Evolutionary conservation across 2,113 vertebrate species (phyloP), one percentile per base, ranked within the genome.

Genomic region (Pycnonotus jocosus): DNA sequence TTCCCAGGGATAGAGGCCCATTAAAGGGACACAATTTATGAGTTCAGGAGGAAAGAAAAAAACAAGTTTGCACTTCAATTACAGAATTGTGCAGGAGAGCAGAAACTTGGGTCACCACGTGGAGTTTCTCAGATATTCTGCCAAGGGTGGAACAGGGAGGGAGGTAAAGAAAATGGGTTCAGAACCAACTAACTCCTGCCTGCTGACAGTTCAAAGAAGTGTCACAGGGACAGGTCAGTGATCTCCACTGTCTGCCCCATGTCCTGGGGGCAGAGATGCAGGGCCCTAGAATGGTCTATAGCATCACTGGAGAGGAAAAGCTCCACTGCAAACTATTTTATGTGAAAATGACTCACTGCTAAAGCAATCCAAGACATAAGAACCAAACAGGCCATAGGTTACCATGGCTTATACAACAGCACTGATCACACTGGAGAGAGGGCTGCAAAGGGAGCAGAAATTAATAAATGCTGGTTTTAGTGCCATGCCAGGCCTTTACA

Each of bases 31-130:
- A 6, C 3, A 35, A 94, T 71, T 84, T 88, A 95, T 24, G 33
- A 80, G 56, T 14, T 53, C 54, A 85, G 33, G 53, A 84, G 57
- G 12, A 15, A 79, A 87, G 76, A 74, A 17, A 12, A 21, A n/a
- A 33, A 12, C 4, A 54, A 87, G 47, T 66, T 86, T 62, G 28
- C 4, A 7, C 58, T 94, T 90, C 47, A 83, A 40, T 82, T 93
- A 94, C 48, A 82, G 50, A 77, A 76, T 8, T 42, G 90, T 25
- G 66, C 54, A 80, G 81, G 71, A 77, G 17, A 88, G 62, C 68
- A 90, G 79, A 88, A 92, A 88, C 74, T 33, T 40, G 47, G 64
- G 22, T 58, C 24, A 45, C 25, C 38, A 45, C 1, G 0, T 23
- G 25, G 40, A 82, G 12, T 56, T 84, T 53, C 57, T 84, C n/a